These are phyloP conservation scores for Ploceus nigricollis DNA, from an alignment of 2,113 vertebrate species.

Conservation along the genomic window DNA sequence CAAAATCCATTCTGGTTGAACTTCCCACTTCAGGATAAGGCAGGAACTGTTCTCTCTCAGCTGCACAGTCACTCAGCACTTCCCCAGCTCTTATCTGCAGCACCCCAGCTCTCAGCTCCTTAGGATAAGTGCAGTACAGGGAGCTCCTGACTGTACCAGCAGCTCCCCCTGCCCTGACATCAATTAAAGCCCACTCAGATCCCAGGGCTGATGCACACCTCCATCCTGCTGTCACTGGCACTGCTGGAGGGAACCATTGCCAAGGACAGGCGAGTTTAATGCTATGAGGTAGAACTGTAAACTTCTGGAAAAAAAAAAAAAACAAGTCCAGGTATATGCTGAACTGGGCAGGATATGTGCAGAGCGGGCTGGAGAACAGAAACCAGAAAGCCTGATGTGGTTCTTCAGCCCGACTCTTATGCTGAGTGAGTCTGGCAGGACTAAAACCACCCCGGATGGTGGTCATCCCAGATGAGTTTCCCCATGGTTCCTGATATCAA, in stretches of 20 bases:
- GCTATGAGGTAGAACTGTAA: not conserved
- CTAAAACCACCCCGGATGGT: not conserved
- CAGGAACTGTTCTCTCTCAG: constrained; percentile 50
- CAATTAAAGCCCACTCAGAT: rapidly evolving
- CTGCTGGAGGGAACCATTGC: not conserved
- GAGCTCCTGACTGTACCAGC: constrained; percentile 22
- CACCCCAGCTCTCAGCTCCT: not conserved
- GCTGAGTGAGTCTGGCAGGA: not conserved
- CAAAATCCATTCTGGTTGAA: constrained; percentile 31
- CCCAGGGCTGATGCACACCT: not conserved
- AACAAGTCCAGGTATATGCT: not conserved
- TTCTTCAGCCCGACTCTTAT: not conserved
- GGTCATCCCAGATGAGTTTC: not conserved
- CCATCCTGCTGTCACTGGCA: not conserved
- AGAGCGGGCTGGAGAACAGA: not conserved
- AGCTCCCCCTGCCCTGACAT: not conserved
- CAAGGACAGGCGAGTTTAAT: not conserved
- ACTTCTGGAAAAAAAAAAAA: not conserved
- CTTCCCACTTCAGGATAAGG: constrained; percentile 54
- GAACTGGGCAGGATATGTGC: not conserved
- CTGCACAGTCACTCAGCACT: constrained; percentile 46
- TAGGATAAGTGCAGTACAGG: not conserved
- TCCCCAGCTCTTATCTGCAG: not conserved
- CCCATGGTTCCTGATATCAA: not conserved
- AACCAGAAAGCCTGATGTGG: not conserved